Evolutionary conservation across 2,113 vertebrate genomes (phyloP), one percentile per base, ranked within the genome.

Genomic region (Oriolus oriolus): DNA sequence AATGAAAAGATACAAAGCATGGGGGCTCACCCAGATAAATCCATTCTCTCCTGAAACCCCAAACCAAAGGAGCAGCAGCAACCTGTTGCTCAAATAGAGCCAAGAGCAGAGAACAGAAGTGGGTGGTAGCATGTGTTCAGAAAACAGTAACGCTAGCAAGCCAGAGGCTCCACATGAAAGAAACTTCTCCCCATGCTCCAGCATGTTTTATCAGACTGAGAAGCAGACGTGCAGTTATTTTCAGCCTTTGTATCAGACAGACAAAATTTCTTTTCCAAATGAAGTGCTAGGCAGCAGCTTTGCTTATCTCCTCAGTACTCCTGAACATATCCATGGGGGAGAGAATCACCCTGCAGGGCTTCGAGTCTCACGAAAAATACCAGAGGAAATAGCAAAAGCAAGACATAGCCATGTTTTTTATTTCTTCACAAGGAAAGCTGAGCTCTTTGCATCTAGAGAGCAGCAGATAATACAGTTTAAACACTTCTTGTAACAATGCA

Each of bases 1-100:
- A 22, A 52, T 0, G 44, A 31, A n/a, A 69, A 90, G 69, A 64
- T 1, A 16, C 1, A 53, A 91, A 59, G 47, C 0, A 0, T 60
- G 52, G 56, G 27, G 30, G 45, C 35, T 88, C 44, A 31, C 53
- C 30, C 79, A 52, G 22, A 68, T 8, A 71, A 93, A 82, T 31
- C 41, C 65, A 31, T 35, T 42, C 27, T 54, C 68, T 26, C 52
- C 65, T 59, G 28, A 87, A 80, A 70, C 10, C 69, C 63, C 60
- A 49, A 79, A 69, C 54, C 44, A 56, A 81, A 78, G 75, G 14
- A 88, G 47, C 68, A 90, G 71, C 76, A 83, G 50, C 59, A 90
- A 70, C 54, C 59, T 78, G 47, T 41, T 87, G 86, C 76, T 89
- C 64, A 64, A 63, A 64, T 0, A 63, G 22, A 84, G 47, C 27